These are phyloP conservation scores for Thermophis baileyi DNA, from an alignment of 2,113 vertebrate genomes.

Conservation along the genomic window DNA sequence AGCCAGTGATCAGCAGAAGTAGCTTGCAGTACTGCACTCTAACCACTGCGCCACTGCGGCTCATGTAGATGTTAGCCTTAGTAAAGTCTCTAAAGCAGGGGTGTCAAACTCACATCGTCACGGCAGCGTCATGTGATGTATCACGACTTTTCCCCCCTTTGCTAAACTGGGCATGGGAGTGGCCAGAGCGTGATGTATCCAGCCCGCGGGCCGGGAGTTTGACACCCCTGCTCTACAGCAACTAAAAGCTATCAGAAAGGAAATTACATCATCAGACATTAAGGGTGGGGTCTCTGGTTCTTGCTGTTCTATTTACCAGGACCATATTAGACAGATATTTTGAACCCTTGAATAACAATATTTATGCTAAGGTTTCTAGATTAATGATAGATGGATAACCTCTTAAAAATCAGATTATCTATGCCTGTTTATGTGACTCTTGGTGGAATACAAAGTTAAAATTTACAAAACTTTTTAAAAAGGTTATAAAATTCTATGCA, in stretches of 20 bases:
- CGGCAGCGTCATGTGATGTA: no score
- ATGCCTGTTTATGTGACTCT: background rate
- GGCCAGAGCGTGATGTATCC: no score
- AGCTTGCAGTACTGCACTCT: no score
- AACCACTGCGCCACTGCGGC: no score
- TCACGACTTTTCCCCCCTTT: accelerated
- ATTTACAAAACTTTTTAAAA: background rate
- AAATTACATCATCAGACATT: background rate
- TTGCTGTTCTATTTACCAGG: background rate
- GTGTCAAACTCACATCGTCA: no score
- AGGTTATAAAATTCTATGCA: background rate
- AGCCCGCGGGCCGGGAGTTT: no score
- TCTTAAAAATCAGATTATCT: background rate
- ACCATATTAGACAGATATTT: background rate
- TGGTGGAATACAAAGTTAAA: background rate
- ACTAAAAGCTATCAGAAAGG: background rate
- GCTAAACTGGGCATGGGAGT: no score
- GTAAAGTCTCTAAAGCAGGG: background rate
- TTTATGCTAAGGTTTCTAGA: background rate
- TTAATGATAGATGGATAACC: background rate
- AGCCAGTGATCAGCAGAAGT: no score
- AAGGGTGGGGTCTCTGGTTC: background rate
- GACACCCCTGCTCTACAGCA: background rate
- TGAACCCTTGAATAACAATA: background rate
- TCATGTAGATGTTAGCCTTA: background rate